Conservation (phyloP, 2,797 vertebrate species). For the Chelmon rostratus region DNA sequence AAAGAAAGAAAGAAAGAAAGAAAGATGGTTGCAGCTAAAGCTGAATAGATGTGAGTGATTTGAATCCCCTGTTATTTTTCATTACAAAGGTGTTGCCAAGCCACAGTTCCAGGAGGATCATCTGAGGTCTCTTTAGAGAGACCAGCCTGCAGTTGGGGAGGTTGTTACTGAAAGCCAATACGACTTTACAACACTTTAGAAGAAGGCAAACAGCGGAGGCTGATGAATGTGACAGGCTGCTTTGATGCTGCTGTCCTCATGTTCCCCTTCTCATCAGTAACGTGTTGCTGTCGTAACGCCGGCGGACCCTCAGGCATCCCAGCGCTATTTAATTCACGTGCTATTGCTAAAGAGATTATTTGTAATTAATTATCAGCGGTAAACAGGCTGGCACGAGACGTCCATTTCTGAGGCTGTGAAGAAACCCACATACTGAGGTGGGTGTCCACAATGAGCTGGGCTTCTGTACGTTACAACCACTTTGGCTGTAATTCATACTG, state of each 20-base stretch:
- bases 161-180: slow-evolving; percentile 37
- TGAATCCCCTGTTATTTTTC: slow-evolving; percentile 57
- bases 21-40: slow-evolving; percentile 22
- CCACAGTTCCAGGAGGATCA: slow-evolving; percentile 18
- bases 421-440: slow-evolving; percentile 12
- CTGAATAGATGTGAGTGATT: slow-evolving; percentile 57
- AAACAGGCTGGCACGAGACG: neutral
- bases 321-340: slow-evolving; percentile 9
- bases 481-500: slow-evolving; percentile 35
- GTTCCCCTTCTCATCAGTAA: slow-evolving; percentile 1
- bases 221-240: slow-evolving; percentile 13
- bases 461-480: slow-evolving; percentile 13
- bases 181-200: slow-evolving; percentile 14
- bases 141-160: slow-evolving; percentile 17
- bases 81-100: slow-evolving; percentile 33
- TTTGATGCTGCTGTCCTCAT: slow-evolving; percentile 4
- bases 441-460: neutral
- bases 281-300: neutral
- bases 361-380: slow-evolving; percentile 16
- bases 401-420: neutral
- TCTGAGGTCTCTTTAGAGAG: slow-evolving; percentile 38
- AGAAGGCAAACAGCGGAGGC: slow-evolving; percentile 20
- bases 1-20: slow-evolving; percentile 28
- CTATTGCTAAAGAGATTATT: slow-evolving; percentile 7
- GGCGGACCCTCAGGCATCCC: neutral